These are phyloP conservation scores for Tangachromis dhanisi DNA, from an alignment of 2,113 vertebrate genomes.

Conservation along the genomic window DNA sequence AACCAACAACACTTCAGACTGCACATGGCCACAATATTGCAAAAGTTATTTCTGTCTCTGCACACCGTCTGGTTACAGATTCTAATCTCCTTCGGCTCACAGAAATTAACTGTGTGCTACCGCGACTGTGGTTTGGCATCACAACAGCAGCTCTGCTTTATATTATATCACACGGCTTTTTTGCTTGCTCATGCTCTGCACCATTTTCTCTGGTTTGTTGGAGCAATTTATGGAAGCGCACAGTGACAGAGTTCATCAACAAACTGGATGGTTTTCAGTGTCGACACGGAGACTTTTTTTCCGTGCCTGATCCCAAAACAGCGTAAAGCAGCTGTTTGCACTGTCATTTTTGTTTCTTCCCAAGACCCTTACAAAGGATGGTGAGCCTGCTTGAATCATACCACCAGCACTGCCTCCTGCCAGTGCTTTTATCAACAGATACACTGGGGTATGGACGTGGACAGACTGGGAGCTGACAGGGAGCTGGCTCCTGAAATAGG, in stretches of 20 bases:
- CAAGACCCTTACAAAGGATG: background rate
- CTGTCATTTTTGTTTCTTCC: slow-evolving; percentile 2
- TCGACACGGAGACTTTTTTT: background rate
- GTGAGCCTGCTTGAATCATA: background rate
- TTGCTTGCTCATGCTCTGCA: background rate
- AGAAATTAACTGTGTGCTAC: background rate
- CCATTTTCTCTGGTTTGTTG: background rate
- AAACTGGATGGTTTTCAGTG: background rate
- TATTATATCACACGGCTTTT: background rate
- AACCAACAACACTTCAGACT: background rate
- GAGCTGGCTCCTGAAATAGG: slow-evolving; percentile 28
- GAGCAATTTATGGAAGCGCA: background rate
- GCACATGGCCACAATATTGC: background rate
- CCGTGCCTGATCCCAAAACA: background rate
- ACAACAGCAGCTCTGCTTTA: background rate
- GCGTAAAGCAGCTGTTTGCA: background rate
- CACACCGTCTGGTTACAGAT: background rate
- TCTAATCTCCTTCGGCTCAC: background rate
- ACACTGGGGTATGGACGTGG: background rate
- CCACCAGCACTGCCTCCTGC: background rate
- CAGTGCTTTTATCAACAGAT: background rate
- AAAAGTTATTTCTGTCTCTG: background rate
- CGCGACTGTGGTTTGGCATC: background rate
- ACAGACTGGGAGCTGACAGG: background rate
- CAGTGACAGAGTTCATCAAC: background rate